Conservation (phyloP, 2,113 vertebrate genomes). For the Cacatua alba region DNA sequence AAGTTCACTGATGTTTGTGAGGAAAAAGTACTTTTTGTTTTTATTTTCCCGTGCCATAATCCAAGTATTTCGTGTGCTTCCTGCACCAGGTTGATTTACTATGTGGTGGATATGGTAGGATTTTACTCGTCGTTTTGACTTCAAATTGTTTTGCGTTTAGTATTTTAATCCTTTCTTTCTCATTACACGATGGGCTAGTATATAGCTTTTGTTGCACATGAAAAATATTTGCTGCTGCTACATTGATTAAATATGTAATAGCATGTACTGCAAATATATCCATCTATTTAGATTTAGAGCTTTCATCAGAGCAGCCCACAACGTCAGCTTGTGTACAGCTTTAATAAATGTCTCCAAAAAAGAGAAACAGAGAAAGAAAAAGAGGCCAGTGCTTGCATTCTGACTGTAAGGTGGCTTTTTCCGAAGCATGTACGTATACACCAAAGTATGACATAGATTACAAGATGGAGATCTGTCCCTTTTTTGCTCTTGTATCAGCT, state of each 20-base stretch:
- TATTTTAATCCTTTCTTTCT: neutral
- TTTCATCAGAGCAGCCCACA: neutral
- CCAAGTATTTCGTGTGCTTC: neutral
- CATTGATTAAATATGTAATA: neutral
- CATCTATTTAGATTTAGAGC: neutral
- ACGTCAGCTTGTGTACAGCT: neutral
- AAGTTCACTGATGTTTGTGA: neutral
- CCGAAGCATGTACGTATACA: neutral
- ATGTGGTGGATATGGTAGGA: neutral
- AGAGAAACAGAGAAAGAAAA: neutral
- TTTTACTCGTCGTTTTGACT: neutral
- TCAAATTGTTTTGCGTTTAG: neutral
- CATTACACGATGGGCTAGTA: neutral
- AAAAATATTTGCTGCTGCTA: neutral
- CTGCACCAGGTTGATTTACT: neutral
- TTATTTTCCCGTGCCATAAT: neutral
- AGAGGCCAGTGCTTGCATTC: neutral
- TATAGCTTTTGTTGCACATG: neutral
- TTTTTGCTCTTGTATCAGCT: neutral
- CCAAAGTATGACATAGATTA: neutral
- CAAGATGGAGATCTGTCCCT: neutral
- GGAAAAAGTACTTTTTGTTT: neutral
- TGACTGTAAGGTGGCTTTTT: neutral
- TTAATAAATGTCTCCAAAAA: neutral
- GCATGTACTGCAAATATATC: neutral